A percentile compares a stretch with the other conserved stretches of the same genome.
Evolutionary conservation across 2,888 invertebrate genomes (phyloP).

Genomic region (Microctonus hyperodae): DNA sequence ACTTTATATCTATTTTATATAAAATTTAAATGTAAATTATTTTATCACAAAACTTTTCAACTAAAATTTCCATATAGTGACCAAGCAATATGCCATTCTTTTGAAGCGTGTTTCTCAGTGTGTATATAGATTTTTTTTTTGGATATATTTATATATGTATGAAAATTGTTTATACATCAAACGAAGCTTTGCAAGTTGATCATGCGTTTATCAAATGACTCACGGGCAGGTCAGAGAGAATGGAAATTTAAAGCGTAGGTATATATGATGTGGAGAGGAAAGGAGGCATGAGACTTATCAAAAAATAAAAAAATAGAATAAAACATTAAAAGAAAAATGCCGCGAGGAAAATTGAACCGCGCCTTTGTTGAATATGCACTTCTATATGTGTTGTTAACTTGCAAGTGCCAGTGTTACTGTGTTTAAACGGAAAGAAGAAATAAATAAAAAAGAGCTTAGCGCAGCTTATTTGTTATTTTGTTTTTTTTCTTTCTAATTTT

Average conservation of each 20-base stretch:
- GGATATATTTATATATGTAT: background rate
- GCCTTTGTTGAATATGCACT: constrained; percentile 41
- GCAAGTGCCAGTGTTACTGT: background rate
- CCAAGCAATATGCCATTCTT: background rate
- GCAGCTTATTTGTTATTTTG: background rate
- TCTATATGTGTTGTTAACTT: background rate
- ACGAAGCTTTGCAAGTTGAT: constrained; percentile 10
- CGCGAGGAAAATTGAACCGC: constrained; percentile 42
- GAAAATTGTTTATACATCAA: constrained; percentile 14
- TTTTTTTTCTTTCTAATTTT: background rate
- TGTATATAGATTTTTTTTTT: background rate
- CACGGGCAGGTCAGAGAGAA: background rate
- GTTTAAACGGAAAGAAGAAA: background rate
- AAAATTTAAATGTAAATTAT: too few relatives aligned
- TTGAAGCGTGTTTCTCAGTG: background rate
- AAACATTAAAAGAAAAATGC: background rate
- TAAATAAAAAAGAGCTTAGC: background rate
- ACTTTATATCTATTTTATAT: background rate
- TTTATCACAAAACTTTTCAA: too few relatives aligned
- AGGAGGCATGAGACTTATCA: background rate
- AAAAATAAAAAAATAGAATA: background rate
- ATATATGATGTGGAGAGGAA: background rate
- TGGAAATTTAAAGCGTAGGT: background rate
- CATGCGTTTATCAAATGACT: constrained; percentile 16
- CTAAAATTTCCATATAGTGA: background rate